Conservation (phyloP, 2,113 vertebrate genomes). For the Ursus arctos region DNA sequence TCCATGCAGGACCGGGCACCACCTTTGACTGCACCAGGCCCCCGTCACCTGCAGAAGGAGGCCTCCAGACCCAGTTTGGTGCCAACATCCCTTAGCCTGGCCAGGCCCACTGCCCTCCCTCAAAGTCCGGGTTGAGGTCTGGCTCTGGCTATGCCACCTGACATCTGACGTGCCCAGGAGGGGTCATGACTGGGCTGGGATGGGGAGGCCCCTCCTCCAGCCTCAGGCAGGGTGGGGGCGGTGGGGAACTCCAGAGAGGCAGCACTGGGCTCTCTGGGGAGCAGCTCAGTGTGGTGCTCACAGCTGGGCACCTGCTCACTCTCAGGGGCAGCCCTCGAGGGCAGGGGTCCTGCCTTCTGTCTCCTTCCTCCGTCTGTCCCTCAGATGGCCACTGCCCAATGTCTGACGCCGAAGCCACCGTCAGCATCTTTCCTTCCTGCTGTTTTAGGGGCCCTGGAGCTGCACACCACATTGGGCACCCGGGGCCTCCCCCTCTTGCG, state of each 20-base stretch:
- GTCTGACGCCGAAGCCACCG: background rate
- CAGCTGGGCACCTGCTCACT: background rate
- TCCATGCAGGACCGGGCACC: too few species aligned
- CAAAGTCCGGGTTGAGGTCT: background rate
- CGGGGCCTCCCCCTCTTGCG: background rate
- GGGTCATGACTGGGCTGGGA: background rate
- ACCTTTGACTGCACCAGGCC: too few species aligned
- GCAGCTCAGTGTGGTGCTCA: background rate
- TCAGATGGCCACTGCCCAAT: background rate
- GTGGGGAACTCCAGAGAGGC: background rate
- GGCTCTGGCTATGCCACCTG: background rate
- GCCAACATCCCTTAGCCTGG: background rate
- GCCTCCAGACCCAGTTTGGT: background rate
- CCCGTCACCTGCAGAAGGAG: background rate
- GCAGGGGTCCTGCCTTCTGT: background rate
- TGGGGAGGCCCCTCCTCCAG: background rate
- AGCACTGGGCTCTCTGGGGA: background rate
- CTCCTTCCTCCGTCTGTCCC: background rate
- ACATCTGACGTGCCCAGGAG: background rate
- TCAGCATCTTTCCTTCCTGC: background rate
- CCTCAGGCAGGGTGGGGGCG: background rate
- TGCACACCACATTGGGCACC: background rate
- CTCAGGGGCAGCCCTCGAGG: background rate
- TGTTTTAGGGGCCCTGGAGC: background rate
- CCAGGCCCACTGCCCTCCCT: background rate